These are phyloP conservation scores for Myotis brandtii DNA, from an alignment of 2,113 vertebrate genomes.

Conservation along the genomic window DNA sequence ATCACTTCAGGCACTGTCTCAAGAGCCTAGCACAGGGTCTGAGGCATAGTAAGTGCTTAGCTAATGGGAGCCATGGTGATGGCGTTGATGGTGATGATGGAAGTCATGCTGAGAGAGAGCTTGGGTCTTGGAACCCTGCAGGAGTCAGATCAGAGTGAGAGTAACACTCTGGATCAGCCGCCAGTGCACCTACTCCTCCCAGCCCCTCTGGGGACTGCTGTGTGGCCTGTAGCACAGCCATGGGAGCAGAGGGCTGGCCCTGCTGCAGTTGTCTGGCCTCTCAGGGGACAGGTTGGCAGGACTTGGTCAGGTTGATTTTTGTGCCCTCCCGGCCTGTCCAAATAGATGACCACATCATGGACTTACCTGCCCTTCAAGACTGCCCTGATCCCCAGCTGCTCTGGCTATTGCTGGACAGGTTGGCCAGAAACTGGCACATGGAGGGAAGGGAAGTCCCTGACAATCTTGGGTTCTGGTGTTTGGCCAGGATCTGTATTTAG, in stretches of 20 bases:
- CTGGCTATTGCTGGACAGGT: background rate
- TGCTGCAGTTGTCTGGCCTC: background rate
- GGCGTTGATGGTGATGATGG: background rate
- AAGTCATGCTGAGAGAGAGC: background rate
- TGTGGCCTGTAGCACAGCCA: background rate
- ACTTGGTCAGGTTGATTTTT: background rate
- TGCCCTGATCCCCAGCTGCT: background rate
- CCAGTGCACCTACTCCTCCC: no score
- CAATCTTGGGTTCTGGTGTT: slow-evolving; percentile 27
- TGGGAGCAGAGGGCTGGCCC: background rate
- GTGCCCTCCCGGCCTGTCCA: background rate
- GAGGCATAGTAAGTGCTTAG: background rate
- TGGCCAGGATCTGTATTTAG: slow-evolving; percentile 40
- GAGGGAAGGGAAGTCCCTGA: slow-evolving; percentile 7
- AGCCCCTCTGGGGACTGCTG: background rate
- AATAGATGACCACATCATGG: background rate
- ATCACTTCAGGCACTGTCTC: background rate
- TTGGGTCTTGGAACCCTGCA: background rate
- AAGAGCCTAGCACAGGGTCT: background rate
- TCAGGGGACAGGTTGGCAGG: background rate
- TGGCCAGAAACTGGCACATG: background rate
- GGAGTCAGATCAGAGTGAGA: background rate
- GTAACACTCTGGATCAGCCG: fast-evolving
- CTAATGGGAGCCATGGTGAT: background rate
- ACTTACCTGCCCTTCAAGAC: background rate